Percentiles rank a stretch among this genome's conserved stretches.
Evolutionary conservation across 2,888 invertebrate genomes (phyloP).

Genomic region (Pyrochroa serraticornis): DNA sequence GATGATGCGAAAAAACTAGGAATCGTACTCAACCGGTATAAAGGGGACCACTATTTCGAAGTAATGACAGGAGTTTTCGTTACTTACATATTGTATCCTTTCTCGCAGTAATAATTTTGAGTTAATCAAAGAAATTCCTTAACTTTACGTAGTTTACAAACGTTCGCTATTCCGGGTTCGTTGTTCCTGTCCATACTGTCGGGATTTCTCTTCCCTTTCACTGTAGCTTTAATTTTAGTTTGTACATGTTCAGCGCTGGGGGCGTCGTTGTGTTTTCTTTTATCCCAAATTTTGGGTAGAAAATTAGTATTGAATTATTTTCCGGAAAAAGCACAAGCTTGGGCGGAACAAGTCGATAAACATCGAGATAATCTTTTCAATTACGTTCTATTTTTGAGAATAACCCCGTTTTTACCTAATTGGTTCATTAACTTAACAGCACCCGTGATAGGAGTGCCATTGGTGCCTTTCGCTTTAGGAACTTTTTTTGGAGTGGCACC

Average conservation of each 20-base stretch:
- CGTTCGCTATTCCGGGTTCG: slow-evolving; percentile 99
- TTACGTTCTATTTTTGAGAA: slow-evolving; percentile 95
- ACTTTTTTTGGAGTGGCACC: slow-evolving; percentile 97
- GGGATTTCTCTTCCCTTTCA: slow-evolving; percentile 95
- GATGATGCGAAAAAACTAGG: slow-evolving; percentile 96
- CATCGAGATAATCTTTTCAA: slow-evolving; percentile 90
- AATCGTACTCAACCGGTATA: slow-evolving; percentile 87
- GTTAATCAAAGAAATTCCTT: slow-evolving; percentile 46
- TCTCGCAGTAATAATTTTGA: slow-evolving; percentile 46
- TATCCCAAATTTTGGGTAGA: slow-evolving; percentile 90
- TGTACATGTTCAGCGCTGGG: slow-evolving; percentile 95
- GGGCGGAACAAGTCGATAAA: slow-evolving; percentile 83
- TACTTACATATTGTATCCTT: slow-evolving; percentile 98
- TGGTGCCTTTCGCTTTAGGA: slow-evolving; percentile 90
- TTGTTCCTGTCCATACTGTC: slow-evolving; percentile 96
- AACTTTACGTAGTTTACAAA: slow-evolving; percentile 79
- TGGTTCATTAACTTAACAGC: slow-evolving; percentile 99
- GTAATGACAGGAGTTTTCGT: slow-evolving; percentile 89
- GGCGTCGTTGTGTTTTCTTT: slow-evolving; percentile 91
- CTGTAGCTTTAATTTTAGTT: slow-evolving; percentile 83
- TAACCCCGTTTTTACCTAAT: slow-evolving; percentile 97
- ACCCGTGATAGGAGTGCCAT: slow-evolving; percentile 95
- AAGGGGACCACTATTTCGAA: slow-evolving; percentile 89
- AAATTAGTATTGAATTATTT: slow-evolving; percentile 85
- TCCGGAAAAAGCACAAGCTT: slow-evolving; percentile 83